Conservation (phyloP, 2,888 invertebrate species). For the Phengaris alcon region DNA sequence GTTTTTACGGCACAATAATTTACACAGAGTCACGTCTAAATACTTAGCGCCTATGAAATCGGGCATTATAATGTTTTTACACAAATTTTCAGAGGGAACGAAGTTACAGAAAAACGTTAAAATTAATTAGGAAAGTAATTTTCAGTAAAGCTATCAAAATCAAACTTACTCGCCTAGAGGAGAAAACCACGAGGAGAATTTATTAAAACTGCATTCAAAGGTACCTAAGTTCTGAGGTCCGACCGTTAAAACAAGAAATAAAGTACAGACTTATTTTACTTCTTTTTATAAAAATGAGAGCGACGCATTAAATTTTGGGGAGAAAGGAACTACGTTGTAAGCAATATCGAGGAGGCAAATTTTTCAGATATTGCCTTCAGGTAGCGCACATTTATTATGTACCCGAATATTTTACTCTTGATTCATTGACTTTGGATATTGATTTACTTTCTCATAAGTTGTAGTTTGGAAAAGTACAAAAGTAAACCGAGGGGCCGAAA, state of each 20-base stretch:
- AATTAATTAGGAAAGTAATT: conserved; percentile 53
- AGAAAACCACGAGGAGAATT: conserved; percentile 48
- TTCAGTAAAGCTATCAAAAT: conserved; percentile 56
- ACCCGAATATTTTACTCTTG: conserved; percentile 80
- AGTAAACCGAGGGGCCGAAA: conserved; percentile 56
- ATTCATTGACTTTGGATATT: conserved; percentile 80
- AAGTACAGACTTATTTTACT: conserved; percentile 76
- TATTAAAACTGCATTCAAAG: conserved; percentile 56
- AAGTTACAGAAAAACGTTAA: conserved; percentile 39
- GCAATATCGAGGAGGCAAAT: conserved; percentile 80
- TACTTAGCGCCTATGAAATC: conserved; percentile 55
- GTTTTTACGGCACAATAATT: conserved; percentile 65
- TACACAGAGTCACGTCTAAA: conserved; percentile 59
- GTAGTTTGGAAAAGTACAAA: conserved; percentile 64
- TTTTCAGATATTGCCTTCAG: conserved; percentile 80
- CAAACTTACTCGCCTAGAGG: conserved; percentile 58
- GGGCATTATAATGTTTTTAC: conserved; percentile 44
- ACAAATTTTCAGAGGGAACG: conserved; percentile 40
- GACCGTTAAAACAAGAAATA: conserved; percentile 79
- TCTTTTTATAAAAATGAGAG: conserved; percentile 79
- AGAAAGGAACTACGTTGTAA: conserved; percentile 79
- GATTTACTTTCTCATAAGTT: conserved; percentile 79
- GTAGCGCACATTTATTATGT: conserved; percentile 80
- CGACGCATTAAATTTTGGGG: conserved; percentile 80
- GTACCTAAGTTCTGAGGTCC: conserved; percentile 46